Percentiles rank a stretch among this genome's conserved stretches.
Conservation (phyloP, 1,140 invertebrate genomes). For the Helicoverpa armigera region DNA sequence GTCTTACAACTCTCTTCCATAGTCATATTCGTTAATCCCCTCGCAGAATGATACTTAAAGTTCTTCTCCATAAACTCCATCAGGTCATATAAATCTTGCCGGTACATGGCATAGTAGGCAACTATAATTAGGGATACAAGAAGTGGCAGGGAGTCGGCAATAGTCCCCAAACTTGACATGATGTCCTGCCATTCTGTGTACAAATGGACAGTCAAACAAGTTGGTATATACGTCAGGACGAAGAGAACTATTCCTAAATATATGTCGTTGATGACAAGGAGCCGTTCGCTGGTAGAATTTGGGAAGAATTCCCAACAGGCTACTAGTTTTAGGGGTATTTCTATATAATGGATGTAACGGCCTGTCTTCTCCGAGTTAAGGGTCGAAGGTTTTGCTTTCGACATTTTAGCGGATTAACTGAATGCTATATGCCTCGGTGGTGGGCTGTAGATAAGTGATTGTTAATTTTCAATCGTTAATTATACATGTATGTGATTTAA, state of each 20-base stretch:
- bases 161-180: slow-evolving; percentile 70
- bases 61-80: slow-evolving; percentile 67
- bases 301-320: slow-evolving; percentile 77
- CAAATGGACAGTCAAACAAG: slow-evolving; percentile 66
- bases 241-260: slow-evolving; percentile 72
- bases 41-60: slow-evolving; percentile 74
- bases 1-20: slow-evolving; percentile 71
- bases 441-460: background rate
- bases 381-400: slow-evolving; percentile 6
- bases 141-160: slow-evolving; percentile 73
- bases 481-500: background rate
- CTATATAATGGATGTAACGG: slow-evolving; percentile 70
- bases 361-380: slow-evolving; percentile 56
- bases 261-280: slow-evolving; percentile 68
- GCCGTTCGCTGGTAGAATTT: slow-evolving; percentile 50
- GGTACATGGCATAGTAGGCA: slow-evolving; percentile 67
- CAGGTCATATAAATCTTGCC: slow-evolving; percentile 70
- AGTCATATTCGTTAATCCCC: slow-evolving; percentile 78
- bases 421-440: background rate
- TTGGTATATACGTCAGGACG: slow-evolving; percentile 58
- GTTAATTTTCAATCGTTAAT: no score
- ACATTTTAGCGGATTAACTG: background rate
- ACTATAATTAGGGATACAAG: slow-evolving; percentile 71
- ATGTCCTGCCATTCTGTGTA: slow-evolving; percentile 71
- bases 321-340: slow-evolving; percentile 68